phyloP scores from a whole-genome alignment of 2,888 invertebrate species.

The Plebejus melissa region DNA sequence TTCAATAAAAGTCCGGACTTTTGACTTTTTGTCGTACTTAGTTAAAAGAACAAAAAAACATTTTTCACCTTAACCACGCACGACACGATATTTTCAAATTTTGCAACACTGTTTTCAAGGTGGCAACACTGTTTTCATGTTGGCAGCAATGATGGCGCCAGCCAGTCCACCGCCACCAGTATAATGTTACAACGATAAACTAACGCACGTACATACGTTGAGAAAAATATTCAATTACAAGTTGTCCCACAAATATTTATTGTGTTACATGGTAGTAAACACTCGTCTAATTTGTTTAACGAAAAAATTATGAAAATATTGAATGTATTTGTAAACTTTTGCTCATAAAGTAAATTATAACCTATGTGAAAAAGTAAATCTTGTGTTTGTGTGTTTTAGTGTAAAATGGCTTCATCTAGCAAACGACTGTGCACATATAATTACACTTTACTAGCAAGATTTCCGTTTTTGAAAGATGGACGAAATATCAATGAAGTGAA shows the following conservation, averaged over 20 bases:
- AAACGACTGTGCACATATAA: not conserved
- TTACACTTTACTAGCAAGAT: not conserved
- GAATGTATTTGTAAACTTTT: not conserved
- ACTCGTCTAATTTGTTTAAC: not conserved
- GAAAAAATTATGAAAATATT: constrained; percentile 1
- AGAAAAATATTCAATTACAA: constrained; percentile 1
- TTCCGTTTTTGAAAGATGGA: not conserved
- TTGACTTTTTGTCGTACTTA: no score
- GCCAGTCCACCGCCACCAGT: not conserved
- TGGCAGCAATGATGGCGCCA: not conserved
- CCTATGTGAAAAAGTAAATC: not conserved
- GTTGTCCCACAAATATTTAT: not conserved
- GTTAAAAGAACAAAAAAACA: no score
- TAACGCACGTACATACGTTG: not conserved
- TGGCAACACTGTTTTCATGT: no score
- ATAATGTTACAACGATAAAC: constrained; percentile 1
- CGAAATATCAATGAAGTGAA: constrained; percentile 9
- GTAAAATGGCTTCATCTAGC: not conserved
- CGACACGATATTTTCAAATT: not conserved
- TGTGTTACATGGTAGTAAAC: not conserved
- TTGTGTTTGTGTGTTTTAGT: not conserved
- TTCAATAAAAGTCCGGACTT: no score
- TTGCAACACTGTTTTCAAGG: no score
- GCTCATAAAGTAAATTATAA: not conserved
- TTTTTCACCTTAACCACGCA: no score